Evolutionary conservation across 2,888 invertebrate species (phyloP).

Genomic region (Hemithea aestivaria): DNA sequence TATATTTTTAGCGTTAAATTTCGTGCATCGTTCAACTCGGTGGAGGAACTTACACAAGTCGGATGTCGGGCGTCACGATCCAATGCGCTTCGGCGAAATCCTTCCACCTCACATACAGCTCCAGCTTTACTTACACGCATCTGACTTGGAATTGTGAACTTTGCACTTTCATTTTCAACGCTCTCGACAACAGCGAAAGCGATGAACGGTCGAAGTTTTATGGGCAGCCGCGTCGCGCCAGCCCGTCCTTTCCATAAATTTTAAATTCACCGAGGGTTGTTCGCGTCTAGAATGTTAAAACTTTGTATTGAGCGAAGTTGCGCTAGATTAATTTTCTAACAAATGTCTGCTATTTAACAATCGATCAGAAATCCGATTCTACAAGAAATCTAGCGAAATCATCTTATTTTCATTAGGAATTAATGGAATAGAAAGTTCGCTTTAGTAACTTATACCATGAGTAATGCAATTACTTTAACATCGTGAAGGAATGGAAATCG

Average conservation of each 20-base stretch:
- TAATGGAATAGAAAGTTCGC: constrained; percentile 7
- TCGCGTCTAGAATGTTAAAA: constrained; percentile 13
- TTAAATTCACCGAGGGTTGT: constrained; percentile 16
- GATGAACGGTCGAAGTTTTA: constrained; percentile 20
- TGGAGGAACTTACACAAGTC: constrained; percentile 54
- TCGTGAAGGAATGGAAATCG: constrained; percentile 5
- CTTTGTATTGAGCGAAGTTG: constrained; percentile 11
- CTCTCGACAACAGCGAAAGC: constrained; percentile 18
- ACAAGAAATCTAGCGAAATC: constrained; percentile 12
- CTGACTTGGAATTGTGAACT: constrained; percentile 39
- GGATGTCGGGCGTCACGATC: constrained; percentile 56
- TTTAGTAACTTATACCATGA: constrained; percentile 6
- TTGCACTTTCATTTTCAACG: constrained; percentile 48
- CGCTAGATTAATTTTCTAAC: constrained; percentile 11
- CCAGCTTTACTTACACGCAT: constrained; percentile 29
- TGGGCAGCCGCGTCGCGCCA: neutral
- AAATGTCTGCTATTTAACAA: constrained; percentile 10
- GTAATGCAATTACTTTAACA: constrained; percentile 13
- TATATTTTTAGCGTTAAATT: constrained; percentile 14
- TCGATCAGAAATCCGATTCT: constrained; percentile 2
- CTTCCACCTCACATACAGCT: constrained; percentile 30
- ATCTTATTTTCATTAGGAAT: constrained; percentile 9
- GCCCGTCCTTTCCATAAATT: constrained; percentile 17
- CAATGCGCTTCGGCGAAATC: constrained; percentile 58
- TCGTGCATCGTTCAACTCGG: constrained; percentile 32